Evolutionary conservation across 1,140 invertebrate species (phyloP), one percentile per base, ranked within the genome.

Genomic region (Bombus terrestris): DNA sequence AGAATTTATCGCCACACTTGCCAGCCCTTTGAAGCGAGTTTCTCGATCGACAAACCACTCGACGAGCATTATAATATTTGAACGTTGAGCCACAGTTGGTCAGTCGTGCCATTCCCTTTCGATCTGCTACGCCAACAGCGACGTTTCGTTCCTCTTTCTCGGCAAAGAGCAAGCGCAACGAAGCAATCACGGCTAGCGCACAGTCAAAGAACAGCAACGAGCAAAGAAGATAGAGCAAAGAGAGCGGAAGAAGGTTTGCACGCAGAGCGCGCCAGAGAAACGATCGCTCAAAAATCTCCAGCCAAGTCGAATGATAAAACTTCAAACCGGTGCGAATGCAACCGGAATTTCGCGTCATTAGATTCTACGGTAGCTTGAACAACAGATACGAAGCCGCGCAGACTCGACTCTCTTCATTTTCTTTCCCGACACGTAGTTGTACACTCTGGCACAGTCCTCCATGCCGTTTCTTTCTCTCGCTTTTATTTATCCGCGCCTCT

Each of bases 291-390:
- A 90, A 91, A 92, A 92, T 92, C 91, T 13, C 59, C 47, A 53
- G 91, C 88, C 76, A 81, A 85, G 71, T 68, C 86, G 90, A 88
- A 91, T 90, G 92, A 92, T 92, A 92, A 93, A 94, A 94, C 91
- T 93, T 92, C 82, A 84, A 85, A 86, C 69, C 59, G 32, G 15
- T 66, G 87, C 86, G 91, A 92, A 89, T 83, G 91, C 83, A 69
- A 79, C 84, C 88, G 88, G 86, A 93, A 93, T 90, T 94, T 92
- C 88, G 91, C 89, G 88, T 92, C 93, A 94, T 94, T 94, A 94
- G 90, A 88, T 92, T 91, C 88, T 85, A 83, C 79, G 76, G 91
- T 89, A 90, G 92, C 91, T 92, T 77, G 74, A 93, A 93, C 91
- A 89, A 89, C 88, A 83, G 88, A 90, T 74, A 88, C 87, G 69